Evolutionary conservation across 2,113 vertebrate species (phyloP), one percentile per base, ranked within the genome.

Genomic region (Pelodiscus sinensis): DNA sequence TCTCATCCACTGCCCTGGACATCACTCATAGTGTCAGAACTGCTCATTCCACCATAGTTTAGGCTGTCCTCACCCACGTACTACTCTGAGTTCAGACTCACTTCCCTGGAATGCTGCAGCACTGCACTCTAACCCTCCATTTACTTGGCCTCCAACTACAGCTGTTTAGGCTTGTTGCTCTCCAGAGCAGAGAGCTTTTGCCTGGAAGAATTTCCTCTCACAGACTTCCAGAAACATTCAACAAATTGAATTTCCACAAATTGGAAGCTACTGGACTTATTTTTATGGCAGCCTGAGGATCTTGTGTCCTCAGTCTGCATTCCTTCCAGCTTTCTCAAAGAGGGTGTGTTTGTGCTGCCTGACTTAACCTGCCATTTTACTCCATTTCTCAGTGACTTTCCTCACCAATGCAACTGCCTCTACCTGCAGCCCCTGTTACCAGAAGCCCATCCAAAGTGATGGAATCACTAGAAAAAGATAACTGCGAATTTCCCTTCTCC

Each of bases 241-340:
- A 94, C 78, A 90, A 95, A 94, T 80, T 95, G 86, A 80, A 96
- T 96, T 93, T 95, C 82, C 96, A 97, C 94, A 96, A 96, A 96
- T 73, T 78, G 1, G 0, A 94, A 93, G 55, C 88, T 80, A 71
- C 93, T 0, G 38, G 21, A 80, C 80, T 95, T 78, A 58, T 56
- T 71, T 93, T 93, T 84, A 77, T 73, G 51, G 71, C 94, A 94
- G 89, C 14, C 21, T 65, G 85, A 2, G 5, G 25, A 84, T 96
- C 77, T 25, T 86, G 54, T 79, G 62, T 79, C 58, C 82, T 88
- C 87, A 86, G 84, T 93, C 91, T 96, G 92, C 75, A 35, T 96
- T 96, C 95, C 84, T 93, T 93, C 88, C 95, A 96, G 51, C 18
- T 56, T 65, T 52, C 58, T 92, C 0, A 3, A 89, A 93, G 86